Base-by-base conservation (phyloP, 1,140 invertebrate genomes). In the Scylla paramamosain region DNA sequence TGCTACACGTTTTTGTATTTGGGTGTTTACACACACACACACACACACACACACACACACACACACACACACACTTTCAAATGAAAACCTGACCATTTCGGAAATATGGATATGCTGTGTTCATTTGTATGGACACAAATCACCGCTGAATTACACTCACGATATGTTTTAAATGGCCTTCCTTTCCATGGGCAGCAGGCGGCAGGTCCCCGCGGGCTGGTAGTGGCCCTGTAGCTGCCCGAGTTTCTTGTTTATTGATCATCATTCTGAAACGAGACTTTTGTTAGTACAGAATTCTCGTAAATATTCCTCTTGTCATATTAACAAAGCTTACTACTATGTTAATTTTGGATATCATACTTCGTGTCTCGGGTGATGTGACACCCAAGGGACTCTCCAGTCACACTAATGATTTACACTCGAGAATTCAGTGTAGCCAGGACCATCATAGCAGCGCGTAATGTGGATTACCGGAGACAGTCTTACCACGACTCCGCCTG, bases 21-120 rank as follows among this genome's bases (percentile, higher is more conserved):
- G 52, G 0, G 52, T 59, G 52, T 12, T 20, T 52, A 92, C 52
- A 32, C 91, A 92, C 52, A 82, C 91, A 92, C 91, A 32, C 91
- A 92, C 91, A 82, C 91, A 91, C 90, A 59, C 90, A 91, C 90
- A 59, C 90, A 91, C 90, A 59, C 90, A 91, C 90, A 45, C 88
- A 90, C 88, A 45, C 88, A 90, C 88, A 45, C 88, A 90, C 88
- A 45, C 28, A 90, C 28, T 8, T 10, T 8, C 39, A n/a, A n/a
- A 84, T 84, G 31, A 32, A 84, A 84, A 8, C 25, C 7, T n/a
- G 4, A 86, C 83, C 28, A 39, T 86, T 31, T 14, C n/a, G 83
- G 83, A 28, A 59, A 59, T 59, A 59, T 59, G 52, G 52, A 59
- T 59, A 14, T 59, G 16, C 16, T 14, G 10, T 59, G 10, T 59